Base-by-base conservation (phyloP, 35 echinoderm and acorn worm species). In the Amphiura filiformis region DNA sequence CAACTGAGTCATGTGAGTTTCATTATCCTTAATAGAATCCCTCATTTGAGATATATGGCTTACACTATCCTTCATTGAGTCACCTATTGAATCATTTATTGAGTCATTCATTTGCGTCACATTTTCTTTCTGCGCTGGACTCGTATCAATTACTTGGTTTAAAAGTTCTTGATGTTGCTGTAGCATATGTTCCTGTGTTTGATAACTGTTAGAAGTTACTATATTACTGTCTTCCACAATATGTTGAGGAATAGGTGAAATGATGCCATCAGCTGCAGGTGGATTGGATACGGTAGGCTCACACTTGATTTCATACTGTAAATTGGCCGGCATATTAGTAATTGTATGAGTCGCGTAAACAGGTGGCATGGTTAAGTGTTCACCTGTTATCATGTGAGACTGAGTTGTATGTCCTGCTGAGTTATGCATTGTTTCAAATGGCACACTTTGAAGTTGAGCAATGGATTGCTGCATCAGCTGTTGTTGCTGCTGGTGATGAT, bases 241-340 rank as follows among this genome's bases (percentile, higher is more conserved):
- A 47, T 47, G 41, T 4, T 47, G 41, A 4, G 41, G 5, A 47
- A 47, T 47, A 47, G 41, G 41, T 17, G 41, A 47, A 47, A 47
- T 47, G 5, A 47, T 47, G 5, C 41, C 41, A 17, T 47, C 41
- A n/a, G n/a, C n/a, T 17, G 41, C 17, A 4, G 41, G 41, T 17
- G 4, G 41, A 47, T 47, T 47, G 41, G 41, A 17, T 9, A 47
- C 41, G 5, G 41, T 47, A 26, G 61, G 61, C 26, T 70, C 61
- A 70, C 61, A 70, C 26, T 70, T 70, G 61, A 70, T 70, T 70
- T 70, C 61, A n/a, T 70, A 70, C 28, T 70, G 61, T 30, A 70
- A 4, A 70, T 30, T 70, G 7, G 61, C 7, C 26, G 61, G 61
- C 28, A 70, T 70, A n/a, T 18, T 70, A 30, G 11, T 23, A 11